Percentiles rank a stretch among this genome's conserved stretches.
phyloP scores from a whole-genome alignment of 2,797 vertebrate genomes.

The Streptopelia turtur region DNA sequence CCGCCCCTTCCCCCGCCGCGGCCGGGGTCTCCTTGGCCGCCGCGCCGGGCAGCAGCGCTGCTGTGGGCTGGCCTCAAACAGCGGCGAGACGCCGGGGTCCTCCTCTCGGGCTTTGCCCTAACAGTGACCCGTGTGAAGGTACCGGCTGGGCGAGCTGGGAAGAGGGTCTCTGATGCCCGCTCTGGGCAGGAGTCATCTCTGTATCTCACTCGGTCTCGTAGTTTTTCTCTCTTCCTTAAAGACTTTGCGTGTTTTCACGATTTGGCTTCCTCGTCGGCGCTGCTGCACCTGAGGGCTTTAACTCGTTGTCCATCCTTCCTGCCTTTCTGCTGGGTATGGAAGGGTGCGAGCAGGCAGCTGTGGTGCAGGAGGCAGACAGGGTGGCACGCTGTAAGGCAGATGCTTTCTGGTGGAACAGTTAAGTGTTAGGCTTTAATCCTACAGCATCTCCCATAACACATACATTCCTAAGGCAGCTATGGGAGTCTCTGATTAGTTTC shows the following conservation, averaged over 20 bases:
- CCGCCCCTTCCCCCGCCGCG: background rate
- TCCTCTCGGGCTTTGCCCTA: background rate
- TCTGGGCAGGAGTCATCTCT: background rate
- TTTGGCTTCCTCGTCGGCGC: background rate
- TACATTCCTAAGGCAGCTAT: rapidly evolving
- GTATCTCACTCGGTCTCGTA: rapidly evolving
- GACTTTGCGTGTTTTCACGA: rapidly evolving
- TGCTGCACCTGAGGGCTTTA: background rate
- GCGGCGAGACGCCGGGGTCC: background rate
- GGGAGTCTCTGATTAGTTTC: background rate
- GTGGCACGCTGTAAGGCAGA: background rate
- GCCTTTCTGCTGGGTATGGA: background rate
- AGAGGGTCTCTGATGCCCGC: background rate
- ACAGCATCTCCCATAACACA: background rate
- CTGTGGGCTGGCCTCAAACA: background rate
- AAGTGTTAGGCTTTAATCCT: background rate
- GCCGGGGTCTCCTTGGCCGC: background rate
- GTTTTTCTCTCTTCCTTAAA: background rate
- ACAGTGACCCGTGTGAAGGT: rapidly evolving
- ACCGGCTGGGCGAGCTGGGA: background rate
- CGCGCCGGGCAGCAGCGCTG: background rate
- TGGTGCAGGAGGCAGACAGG: background rate
- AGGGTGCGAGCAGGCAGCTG: background rate
- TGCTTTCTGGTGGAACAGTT: background rate
- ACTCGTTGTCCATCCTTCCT: background rate